Base-by-base conservation (phyloP, 2,888 invertebrate species). In the Melanostoma scalare region DNA sequence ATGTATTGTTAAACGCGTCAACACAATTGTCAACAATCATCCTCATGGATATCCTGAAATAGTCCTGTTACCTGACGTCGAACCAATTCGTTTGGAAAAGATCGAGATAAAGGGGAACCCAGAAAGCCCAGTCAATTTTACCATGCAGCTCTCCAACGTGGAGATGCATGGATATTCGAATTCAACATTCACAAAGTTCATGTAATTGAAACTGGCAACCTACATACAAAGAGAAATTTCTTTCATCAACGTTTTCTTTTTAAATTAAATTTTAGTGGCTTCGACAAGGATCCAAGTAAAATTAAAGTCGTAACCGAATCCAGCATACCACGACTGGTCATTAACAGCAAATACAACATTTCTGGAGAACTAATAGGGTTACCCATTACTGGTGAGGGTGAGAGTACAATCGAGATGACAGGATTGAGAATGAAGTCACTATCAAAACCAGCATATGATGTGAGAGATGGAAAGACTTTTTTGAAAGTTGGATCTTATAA, bases 361-460 rank as follows among this genome's bases (percentile, higher is more conserved):
- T 78, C 85, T 6, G 89, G 89, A 30, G 87, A 87, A 53, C 69
- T 89, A 0, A 65, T 89, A 6, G 77, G 89, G 0, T 36, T 89
- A 52, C 89, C 89, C 3, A 74, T 89, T 2, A 60, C 73, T 4
- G 87, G 88, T 33, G 85, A 86, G 2, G 89, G 89, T 35, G 72
- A 87, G 3, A 0, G 87, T 1, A 20, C 73, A 36, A 78, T 89
- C 68, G 71, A 48, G 1, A 20, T 89, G 4, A 61, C 46, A 1
- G 63, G 86, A 2, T 56, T 87, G 0, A 75, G 76, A 30, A 10
- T 63, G 4, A 87, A 80, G 63, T 36, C 67, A 0, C 67, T 68
- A 0, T 33, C 87, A 1, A 67, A 33, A 1, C 85, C 84, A 1
- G 33, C 68, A 8, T 71, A 86, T 0, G 85, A 87, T 3, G 71